phyloP scores from a whole-genome alignment of 2,888 invertebrate species.

The Lasioglossum figueresi region DNA sequence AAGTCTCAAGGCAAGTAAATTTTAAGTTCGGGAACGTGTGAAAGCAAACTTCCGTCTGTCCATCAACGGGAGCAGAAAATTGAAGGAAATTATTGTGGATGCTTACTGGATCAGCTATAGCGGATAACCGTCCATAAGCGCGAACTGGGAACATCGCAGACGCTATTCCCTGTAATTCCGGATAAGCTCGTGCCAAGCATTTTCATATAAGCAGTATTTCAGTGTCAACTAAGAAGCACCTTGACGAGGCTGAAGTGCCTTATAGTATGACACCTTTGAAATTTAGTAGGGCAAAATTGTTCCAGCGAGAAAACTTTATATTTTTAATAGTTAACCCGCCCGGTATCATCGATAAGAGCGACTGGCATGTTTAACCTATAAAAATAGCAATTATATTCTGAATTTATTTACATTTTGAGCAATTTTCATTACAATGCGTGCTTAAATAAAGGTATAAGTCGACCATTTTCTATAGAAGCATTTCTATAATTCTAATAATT shows the following conservation, averaged over 20 bases:
- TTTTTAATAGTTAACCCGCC: not conserved
- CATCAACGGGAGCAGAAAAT: slow-evolving; percentile 1
- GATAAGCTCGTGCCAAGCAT: slow-evolving; percentile 38
- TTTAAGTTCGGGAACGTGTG: not conserved
- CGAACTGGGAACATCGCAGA: slow-evolving; percentile 35
- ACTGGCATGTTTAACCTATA: not conserved
- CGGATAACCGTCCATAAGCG: slow-evolving; percentile 13
- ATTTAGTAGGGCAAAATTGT: not conserved
- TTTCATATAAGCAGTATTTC: slow-evolving; percentile 29
- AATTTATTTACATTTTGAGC: not conserved
- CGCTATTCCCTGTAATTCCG: slow-evolving; percentile 43
- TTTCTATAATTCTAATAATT: too few species aligned
- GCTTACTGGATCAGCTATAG: slow-evolving; percentile 27
- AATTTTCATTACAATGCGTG: not conserved
- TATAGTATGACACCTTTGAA: not conserved
- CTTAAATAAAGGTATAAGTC: not conserved
- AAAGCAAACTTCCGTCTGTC: not conserved
- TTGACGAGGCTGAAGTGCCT: not conserved
- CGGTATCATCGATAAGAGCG: too few species aligned
- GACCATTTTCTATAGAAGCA: not conserved
- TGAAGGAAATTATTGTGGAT: slow-evolving; percentile 28
- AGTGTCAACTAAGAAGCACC: slow-evolving; percentile 22
- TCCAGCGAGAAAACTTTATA: not conserved
- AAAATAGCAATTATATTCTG: not conserved
- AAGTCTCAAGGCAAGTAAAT: not conserved